These are phyloP conservation scores for Tadarida brasiliensis DNA, from an alignment of 2,797 vertebrate genomes.

Conservation along the genomic window DNA sequence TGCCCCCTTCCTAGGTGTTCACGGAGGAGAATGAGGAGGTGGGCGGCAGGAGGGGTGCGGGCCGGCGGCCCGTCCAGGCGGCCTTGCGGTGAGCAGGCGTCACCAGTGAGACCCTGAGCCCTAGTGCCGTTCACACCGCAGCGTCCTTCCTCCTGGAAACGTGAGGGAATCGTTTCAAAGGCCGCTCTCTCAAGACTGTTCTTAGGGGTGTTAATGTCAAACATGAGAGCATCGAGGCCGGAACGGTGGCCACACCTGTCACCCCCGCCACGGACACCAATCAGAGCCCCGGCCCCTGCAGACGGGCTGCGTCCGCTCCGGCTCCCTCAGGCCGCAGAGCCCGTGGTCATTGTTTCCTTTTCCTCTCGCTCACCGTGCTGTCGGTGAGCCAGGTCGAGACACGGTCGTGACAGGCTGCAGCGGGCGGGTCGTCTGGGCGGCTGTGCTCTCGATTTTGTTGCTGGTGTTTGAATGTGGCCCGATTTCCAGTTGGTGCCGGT, in stretches of 20 bases:
- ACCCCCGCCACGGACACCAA: rapidly evolving
- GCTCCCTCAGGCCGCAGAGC: too few species aligned
- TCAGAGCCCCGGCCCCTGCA: rapidly evolving
- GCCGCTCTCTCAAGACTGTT: background rate
- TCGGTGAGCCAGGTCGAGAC: too few species aligned
- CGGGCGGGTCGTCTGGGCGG: background rate
- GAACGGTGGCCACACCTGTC: background rate
- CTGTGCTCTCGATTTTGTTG: background rate
- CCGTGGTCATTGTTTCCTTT: too few species aligned
- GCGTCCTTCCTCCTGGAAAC: constrained; percentile 1
- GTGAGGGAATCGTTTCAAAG: background rate
- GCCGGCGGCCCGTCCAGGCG: background rate
- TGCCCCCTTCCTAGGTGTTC: background rate
- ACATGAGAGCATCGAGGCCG: background rate
- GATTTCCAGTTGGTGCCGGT: background rate
- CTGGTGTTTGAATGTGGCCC: background rate
- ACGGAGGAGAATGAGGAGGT: background rate
- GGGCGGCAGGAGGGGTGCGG: background rate
- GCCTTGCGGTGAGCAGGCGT: background rate
- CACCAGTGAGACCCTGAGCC: background rate
- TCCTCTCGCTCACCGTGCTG: too few species aligned
- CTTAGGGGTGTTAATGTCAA: background rate
- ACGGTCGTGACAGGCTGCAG: background rate
- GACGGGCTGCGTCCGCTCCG: too few species aligned
- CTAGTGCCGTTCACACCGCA: background rate